Evolutionary conservation across 2,113 vertebrate genomes (phyloP).

Genomic region (Pteronura brasiliensis): DNA sequence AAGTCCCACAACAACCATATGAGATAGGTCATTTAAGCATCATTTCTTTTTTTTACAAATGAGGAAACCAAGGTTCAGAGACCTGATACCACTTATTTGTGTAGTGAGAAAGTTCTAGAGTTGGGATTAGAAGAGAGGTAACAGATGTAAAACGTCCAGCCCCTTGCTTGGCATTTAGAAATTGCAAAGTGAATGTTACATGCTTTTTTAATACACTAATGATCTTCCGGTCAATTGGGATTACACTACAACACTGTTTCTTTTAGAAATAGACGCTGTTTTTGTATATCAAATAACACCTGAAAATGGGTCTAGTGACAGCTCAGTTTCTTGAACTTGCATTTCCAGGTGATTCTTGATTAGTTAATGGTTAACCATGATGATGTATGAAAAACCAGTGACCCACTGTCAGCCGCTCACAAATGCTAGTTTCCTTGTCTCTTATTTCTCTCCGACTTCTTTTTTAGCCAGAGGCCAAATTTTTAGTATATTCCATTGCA

Average conservation of each 20-base stretch:
- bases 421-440: neutral
- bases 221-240: neutral
- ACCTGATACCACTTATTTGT: neutral
- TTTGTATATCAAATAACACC: neutral
- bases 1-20: neutral
- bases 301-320: neutral
- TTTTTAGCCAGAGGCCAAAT: neutral
- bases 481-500: neutral
- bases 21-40: neutral
- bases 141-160: neutral
- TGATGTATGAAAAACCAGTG: neutral
- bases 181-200: neutral
- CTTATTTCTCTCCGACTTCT: neutral
- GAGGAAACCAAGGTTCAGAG: neutral
- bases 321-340: neutral
- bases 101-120: neutral
- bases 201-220: neutral
- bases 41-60: neutral
- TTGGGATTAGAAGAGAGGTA: neutral
- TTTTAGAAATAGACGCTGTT: neutral
- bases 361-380: slow-evolving; percentile 7
- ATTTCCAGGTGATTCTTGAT: slow-evolving; percentile 12
- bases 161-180: neutral
- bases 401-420: neutral
- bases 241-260: neutral